These are phyloP conservation scores for Carettochelys insculpta DNA, from an alignment of 2,113 vertebrate species.

Conservation along the genomic window DNA sequence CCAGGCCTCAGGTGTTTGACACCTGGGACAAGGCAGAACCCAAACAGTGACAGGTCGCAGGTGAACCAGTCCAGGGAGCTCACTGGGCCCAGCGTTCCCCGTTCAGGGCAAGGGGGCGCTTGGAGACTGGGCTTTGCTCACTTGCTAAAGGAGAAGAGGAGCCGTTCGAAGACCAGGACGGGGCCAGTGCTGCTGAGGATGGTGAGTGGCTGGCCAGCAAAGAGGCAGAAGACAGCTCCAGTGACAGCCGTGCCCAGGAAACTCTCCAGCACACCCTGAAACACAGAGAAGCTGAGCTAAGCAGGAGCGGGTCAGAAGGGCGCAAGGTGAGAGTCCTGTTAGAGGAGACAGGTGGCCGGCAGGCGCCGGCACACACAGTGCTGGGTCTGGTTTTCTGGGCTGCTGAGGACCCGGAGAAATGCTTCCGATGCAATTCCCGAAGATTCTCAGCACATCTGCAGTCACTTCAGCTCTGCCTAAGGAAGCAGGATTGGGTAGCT, in stretches of 20 bases:
- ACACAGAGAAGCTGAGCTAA: not conserved
- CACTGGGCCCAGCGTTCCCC: accelerated
- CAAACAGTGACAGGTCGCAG: not conserved
- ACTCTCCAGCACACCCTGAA: constrained; percentile 82
- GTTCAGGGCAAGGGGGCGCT: not conserved
- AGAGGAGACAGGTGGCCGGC: not conserved
- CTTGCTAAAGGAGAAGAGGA: constrained; percentile 83
- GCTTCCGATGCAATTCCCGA: not conserved
- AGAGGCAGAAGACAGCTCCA: constrained; percentile 80
- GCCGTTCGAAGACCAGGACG: constrained; percentile 80
- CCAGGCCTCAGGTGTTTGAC: not conserved
- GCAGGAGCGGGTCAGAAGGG: not conserved
- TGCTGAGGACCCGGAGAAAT: not conserved
- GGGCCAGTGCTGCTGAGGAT: constrained; percentile 84
- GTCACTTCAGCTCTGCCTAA: not conserved
- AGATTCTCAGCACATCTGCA: not conserved
- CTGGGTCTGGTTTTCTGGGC: not conserved
- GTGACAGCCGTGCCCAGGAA: constrained; percentile 80
- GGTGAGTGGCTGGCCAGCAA: constrained; percentile 82
- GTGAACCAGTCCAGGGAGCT: not conserved
- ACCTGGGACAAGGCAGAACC: not conserved
- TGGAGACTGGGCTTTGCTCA: constrained; percentile 32
- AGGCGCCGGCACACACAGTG: not conserved
- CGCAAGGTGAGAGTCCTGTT: not conserved
- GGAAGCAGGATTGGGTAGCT: not conserved